Evolutionary conservation across 1,140 invertebrate species (phyloP).

Genomic region (Pogonomyrmex californicus): DNA sequence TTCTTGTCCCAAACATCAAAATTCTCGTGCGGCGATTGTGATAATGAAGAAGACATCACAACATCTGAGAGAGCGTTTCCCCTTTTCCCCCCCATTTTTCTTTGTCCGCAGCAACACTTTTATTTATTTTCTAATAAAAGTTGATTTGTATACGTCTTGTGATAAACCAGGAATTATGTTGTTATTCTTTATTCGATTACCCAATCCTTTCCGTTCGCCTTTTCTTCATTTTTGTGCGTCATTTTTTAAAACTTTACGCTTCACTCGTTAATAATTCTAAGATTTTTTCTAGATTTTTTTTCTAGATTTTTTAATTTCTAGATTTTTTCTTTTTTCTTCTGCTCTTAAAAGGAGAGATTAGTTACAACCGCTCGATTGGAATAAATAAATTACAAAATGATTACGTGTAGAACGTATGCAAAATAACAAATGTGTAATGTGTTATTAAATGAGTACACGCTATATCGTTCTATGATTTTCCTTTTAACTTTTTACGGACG

Average conservation of each 20-base stretch:
- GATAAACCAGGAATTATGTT: slow-evolving; percentile 73
- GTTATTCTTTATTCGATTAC: slow-evolving; percentile 1
- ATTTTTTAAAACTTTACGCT: background rate
- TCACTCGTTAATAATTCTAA: too few species aligned
- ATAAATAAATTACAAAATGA: slow-evolving; percentile 22
- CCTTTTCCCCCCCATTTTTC: slow-evolving; percentile 30
- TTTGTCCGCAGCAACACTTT: slow-evolving; percentile 76
- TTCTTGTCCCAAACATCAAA: slow-evolving; percentile 26
- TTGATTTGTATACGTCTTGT: slow-evolving; percentile 80
- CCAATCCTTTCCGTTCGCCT: slow-evolving; percentile 40
- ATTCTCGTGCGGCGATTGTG: slow-evolving; percentile 78
- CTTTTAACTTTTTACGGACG: slow-evolving; percentile 1
- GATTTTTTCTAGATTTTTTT: too few species aligned
- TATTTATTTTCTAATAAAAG: slow-evolving; percentile 85
- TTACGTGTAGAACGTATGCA: background rate
- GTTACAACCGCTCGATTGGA: background rate
- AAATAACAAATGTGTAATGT: slow-evolving; percentile 29
- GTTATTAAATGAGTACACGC: slow-evolving; percentile 4
- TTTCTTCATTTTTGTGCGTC: background rate
- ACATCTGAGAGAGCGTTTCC: slow-evolving; percentile 62
- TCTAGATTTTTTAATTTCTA: background rate
- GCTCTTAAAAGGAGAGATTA: background rate
- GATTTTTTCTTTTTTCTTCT: background rate
- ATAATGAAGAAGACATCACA: slow-evolving; percentile 78
- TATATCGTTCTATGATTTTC: slow-evolving; percentile 7